phyloP scores from a whole-genome alignment of 2,797 vertebrate species.

The Centroberyx gerrardi region DNA sequence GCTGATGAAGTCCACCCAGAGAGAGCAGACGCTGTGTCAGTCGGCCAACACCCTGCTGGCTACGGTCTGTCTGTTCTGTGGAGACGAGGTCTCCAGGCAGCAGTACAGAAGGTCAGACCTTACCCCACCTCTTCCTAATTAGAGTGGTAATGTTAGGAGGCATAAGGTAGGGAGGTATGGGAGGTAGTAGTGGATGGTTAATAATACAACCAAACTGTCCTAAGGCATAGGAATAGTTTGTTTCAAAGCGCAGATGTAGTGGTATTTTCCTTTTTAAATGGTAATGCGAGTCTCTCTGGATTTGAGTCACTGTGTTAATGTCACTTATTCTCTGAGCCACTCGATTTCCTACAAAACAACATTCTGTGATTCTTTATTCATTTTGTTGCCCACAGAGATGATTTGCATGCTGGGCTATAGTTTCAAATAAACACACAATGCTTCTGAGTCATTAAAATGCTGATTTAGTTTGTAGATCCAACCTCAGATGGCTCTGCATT shows the following conservation, averaged over 20 bases:
- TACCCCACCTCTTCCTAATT: not conserved
- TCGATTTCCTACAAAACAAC: no score
- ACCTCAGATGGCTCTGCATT: constrained; percentile 26
- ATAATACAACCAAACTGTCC: constrained; percentile 5
- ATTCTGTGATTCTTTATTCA: constrained; percentile 4
- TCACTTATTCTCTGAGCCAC: not conserved
- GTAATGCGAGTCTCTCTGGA: not conserved
- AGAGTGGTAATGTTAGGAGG: constrained; percentile 9
- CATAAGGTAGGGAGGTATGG: not conserved
- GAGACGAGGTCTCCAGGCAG: constrained; percentile 95
- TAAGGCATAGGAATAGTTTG: not conserved
- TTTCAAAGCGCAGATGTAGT: not conserved
- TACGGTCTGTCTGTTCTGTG: constrained; percentile 93
- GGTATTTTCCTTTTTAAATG: constrained; percentile 5
- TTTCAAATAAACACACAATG: constrained; percentile 12
- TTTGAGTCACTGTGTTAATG: not conserved
- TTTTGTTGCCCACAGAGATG: not conserved
- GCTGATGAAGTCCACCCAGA: constrained; percentile 85
- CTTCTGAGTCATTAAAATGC: constrained; percentile 23
- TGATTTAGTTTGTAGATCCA: constrained; percentile 19
- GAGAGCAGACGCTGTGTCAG: constrained; percentile 79
- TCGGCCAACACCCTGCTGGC: constrained; percentile 81
- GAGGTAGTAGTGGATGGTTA: not conserved
- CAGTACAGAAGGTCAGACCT: constrained; percentile 91
- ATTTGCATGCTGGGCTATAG: constrained; percentile 9